Evolutionary conservation across 2,113 vertebrate species (phyloP), one percentile per base, ranked within the genome.

Genomic region (Gulo gulo): DNA sequence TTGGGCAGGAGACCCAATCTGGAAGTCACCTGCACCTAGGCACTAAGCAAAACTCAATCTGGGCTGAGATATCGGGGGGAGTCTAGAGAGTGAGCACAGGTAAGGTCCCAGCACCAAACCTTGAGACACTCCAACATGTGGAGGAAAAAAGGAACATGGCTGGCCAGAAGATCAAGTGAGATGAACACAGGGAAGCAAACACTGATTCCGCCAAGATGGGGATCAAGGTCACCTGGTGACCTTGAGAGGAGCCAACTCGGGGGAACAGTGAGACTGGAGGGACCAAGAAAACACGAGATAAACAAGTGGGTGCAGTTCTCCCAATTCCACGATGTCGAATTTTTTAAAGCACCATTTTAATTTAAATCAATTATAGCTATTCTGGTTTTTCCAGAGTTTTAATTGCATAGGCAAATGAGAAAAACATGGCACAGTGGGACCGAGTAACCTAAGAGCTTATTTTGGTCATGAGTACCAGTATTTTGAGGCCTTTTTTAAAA

Each of bases 311-410:
- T 12, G 26, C 2, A 42, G 29, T 6, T 20, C 36, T 82, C 14
- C n/a, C 47, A 69, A 0, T 61, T 36, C 39, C 7, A 36, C 39
- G 34, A 31, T 23, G 52, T 36, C 36, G 26, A 15, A 18, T 1
- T 55, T 59, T 83, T 59, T 74, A 55, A 91, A 92, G 71, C 34
- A 47, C 24, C 23, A 21, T 29, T 96, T 80, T 67, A 52, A 73
- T 59, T 85, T 83, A 65, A 97, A 90, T 42, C 9, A 93, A 61
- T 42, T n/a, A 73, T 1, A 80, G 26, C 90, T 65, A 67, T 39
- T 87, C 24, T 67, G 74, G 78, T 90, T 88, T 91, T 94, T 74
- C 65, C n/a, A 81, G 34, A 89, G 18, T 65, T 94, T 59, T 69
- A 74, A 71, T 31, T 93, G 92, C 84, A 57, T 16, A 73, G n/a